Base-by-base conservation (phyloP, 2,797 vertebrate species). In the Heterohyrax brucei region DNA sequence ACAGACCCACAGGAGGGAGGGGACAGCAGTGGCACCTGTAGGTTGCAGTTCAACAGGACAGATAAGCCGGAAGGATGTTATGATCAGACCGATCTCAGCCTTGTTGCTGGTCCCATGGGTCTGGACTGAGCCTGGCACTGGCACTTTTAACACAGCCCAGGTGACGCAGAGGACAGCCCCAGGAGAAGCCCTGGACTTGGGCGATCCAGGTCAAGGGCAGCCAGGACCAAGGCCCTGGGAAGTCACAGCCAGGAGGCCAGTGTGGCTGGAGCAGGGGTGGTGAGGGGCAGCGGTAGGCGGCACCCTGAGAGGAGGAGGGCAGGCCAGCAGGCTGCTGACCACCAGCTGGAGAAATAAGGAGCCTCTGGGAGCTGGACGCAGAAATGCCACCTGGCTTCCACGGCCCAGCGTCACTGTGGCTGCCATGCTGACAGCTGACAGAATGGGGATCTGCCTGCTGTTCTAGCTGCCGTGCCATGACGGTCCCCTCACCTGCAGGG, bases 181-280 rank as follows among this genome's bases (percentile, higher is more conserved):
- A 30, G 10, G 73, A 86, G 80, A 53, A 86, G 33, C 61, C 8
- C 68, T 75, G 14, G 61, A 48, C 56, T 50, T 5, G 48, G 44
- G 61, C 0, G 7, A 21, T 2, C 16, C 28, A n/a, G 13, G 10
- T 16, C 9, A 10, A 46, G 30, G 10, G 48, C 6, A 8, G 14
- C n/a, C 59, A 13, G 7, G 73, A 64, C 7, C 6, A 8, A 72
- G 18, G 24, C 84, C 30, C 22, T 1, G 26, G 33, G 1, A 28
- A 28, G 7, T 14, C 19, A 50, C 0, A 28, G 66, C 12, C 1
- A 24, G 73, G 77, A 92, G 59, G 70, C 61, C 13, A 4, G 26
- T 0, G 5, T 19, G 4, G 46, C 56, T 21, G 21, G 10, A 44
- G n/a, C 28, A 44, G 80, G 10, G 53, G 4, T 3, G 66, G 68